phyloP scores from a whole-genome alignment of 2,888 invertebrate genomes.

The Ceriagrion tenellum region DNA sequence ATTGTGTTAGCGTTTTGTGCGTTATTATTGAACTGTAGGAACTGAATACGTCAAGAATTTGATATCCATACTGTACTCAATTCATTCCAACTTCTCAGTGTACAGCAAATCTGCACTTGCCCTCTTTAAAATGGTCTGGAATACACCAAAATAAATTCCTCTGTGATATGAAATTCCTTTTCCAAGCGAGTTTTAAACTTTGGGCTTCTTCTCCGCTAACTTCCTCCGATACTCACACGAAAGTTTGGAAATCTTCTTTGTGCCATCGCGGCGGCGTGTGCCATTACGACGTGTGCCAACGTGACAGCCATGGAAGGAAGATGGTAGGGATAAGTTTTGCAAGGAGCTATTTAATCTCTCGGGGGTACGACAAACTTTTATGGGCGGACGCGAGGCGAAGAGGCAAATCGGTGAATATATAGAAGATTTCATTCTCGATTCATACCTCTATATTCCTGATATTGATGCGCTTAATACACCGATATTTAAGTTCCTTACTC shows the following conservation, averaged over 20 bases:
- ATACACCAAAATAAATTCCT: background rate
- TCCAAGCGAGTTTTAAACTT: background rate
- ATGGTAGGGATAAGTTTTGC: background rate
- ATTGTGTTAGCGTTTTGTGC: too few relatives aligned
- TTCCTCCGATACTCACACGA: background rate
- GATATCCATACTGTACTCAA: background rate
- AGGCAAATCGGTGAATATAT: slow-evolving; percentile 16
- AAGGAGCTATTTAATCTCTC: slow-evolving; percentile 15
- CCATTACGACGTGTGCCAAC: background rate
- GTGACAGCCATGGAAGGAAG: background rate
- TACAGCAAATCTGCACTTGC: background rate
- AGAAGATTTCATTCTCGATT: background rate
- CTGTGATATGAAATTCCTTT: background rate
- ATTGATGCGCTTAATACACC: background rate
- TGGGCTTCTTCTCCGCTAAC: background rate
- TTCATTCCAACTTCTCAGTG: background rate
- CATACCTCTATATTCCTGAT: background rate
- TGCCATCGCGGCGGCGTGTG: slow-evolving; percentile 13
- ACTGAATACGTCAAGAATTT: background rate
- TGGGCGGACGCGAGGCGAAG: background rate
- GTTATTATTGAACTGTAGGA: too few relatives aligned
- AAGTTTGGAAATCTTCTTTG: background rate
- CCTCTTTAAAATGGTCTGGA: background rate
- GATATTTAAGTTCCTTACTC: background rate
- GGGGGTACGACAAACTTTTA: background rate